Conservation (phyloP, 2,797 vertebrate species). For the Rhynchotus rufescens region DNA sequence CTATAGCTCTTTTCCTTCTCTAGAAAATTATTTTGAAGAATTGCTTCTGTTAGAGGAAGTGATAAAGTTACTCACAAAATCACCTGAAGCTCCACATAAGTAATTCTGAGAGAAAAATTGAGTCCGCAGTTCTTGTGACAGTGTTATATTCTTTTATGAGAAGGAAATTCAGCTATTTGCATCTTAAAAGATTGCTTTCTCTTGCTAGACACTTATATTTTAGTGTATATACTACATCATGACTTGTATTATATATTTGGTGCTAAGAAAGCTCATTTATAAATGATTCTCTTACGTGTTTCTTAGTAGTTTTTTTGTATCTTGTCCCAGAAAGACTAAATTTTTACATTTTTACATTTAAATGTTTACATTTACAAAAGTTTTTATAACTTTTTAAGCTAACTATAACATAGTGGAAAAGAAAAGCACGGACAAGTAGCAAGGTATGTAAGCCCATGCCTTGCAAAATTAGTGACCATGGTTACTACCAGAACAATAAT, state of each 20-base stretch:
- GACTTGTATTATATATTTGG: not conserved
- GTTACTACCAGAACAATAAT: not conserved
- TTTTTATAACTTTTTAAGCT: not conserved
- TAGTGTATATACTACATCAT: not conserved
- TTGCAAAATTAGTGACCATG: not conserved
- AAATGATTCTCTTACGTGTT: not conserved
- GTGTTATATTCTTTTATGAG: not conserved
- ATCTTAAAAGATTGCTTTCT: conserved; percentile 5
- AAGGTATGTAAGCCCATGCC: not conserved
- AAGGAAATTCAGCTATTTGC: not conserved
- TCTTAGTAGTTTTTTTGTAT: not conserved
- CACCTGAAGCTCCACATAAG: not conserved
- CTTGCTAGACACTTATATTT: not conserved
- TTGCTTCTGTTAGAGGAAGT: not conserved
- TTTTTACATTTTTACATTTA: not conserved
- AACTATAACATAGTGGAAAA: not conserved
- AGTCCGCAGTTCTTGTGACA: not conserved
- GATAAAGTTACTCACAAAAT: not conserved
- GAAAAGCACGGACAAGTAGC: not conserved
- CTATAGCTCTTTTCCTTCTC: not conserved
- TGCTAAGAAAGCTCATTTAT: not conserved
- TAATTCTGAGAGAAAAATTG: not conserved
- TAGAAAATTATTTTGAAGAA: not conserved
- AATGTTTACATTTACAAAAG: too few species aligned
- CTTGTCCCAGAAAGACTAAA: not conserved